Percentiles rank a stretch among this genome's conserved stretches.
Conservation (phyloP, 2,797 vertebrate species). For the Pterois miles region DNA sequence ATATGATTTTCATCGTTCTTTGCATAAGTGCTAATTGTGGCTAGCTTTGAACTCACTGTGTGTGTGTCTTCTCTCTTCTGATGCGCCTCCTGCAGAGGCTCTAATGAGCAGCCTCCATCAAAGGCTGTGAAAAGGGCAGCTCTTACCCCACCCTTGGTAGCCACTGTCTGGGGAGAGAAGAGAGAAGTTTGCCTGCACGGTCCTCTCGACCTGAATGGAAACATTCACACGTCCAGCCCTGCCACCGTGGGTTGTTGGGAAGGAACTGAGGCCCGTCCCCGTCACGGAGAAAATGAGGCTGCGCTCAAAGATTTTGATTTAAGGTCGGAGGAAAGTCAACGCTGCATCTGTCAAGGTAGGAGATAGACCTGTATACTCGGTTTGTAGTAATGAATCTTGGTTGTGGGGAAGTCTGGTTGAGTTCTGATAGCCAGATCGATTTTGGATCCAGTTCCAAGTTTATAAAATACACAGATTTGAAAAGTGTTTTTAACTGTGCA, state of each 20-base stretch:
- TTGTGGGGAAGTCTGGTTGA: neutral
- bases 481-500: too few relatives aligned
- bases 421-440: neutral
- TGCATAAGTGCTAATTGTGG: conserved; percentile 14
- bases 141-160: conserved; percentile 34
- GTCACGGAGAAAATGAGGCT: conserved; percentile 12
- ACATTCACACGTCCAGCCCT: conserved; percentile 48
- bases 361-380: neutral
- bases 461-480: neutral
- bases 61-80: conserved; percentile 35
- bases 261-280: conserved; percentile 5
- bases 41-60: conserved; percentile 19
- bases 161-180: conserved; percentile 43
- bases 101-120: conserved; percentile 72
- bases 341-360: conserved; percentile 66
- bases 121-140: conserved; percentile 69
- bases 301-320: conserved; percentile 3
- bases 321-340: conserved; percentile 41
- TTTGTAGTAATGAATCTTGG: neutral
- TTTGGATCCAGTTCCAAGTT: neutral
- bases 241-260: conserved; percentile 26
- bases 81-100: conserved; percentile 55
- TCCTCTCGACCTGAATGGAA: conserved; percentile 72
- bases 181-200: conserved; percentile 28
- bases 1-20: neutral